Evolutionary conservation across 2,888 invertebrate species (phyloP).

Genomic region (Orchesella flavescens): DNA sequence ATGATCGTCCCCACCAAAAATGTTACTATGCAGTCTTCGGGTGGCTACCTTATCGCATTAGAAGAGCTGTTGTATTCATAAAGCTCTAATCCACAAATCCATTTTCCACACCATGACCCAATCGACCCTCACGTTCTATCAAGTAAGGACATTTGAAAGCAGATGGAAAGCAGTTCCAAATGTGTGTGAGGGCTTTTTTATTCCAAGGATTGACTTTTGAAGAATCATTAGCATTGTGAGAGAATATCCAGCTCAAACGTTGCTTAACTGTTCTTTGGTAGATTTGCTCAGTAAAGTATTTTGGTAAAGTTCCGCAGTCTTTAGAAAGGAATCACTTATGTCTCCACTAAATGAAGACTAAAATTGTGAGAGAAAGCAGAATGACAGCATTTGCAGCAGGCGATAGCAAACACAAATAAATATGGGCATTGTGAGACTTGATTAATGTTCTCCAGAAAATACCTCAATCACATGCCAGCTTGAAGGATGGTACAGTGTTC

Average conservation of each 20-base stretch:
- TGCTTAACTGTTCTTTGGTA: neutral
- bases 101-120: conserved; percentile 36
- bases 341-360: too few species aligned
- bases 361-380: too few species aligned
- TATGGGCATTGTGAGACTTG: neutral
- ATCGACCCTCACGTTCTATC: conserved; percentile 1
- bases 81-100: conserved; percentile 36
- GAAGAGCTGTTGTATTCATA: neutral
- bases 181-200: neutral
- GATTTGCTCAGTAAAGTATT: neutral
- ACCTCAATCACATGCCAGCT: conserved; percentile 31
- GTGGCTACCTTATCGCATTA: neutral
- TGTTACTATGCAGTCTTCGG: conserved; percentile 28
- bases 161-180: conserved; percentile 35
- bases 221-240: neutral
- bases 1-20: conserved; percentile 6
- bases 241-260: neutral
- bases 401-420: neutral
- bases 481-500: conserved; percentile 19
- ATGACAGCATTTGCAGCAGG: neutral
- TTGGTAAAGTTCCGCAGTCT: neutral
- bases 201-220: conserved; percentile 2
- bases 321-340: too few species aligned
- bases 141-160: conserved; percentile 32
- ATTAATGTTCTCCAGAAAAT: conserved; percentile 22